A percentile compares a stretch with the other conserved stretches of the same genome.
Evolutionary conservation across 2,888 invertebrate genomes (phyloP).

Genomic region (Junonia oenone): DNA sequence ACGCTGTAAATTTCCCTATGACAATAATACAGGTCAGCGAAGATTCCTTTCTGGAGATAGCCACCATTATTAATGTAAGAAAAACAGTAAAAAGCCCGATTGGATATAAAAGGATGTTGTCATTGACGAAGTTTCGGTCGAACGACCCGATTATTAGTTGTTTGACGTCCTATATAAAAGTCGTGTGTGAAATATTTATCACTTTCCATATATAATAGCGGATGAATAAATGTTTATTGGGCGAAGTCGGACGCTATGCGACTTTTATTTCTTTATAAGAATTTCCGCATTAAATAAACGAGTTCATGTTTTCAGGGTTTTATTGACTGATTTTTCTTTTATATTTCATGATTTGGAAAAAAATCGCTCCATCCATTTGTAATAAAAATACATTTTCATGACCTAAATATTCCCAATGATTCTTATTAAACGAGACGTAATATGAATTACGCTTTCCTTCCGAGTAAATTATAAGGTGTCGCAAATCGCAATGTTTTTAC

Average conservation of each 20-base stretch:
- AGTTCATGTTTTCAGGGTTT: not conserved
- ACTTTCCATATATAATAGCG: conserved; percentile 16
- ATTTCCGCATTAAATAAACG: not conserved
- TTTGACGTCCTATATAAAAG: conserved; percentile 31
- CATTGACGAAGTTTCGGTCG: conserved; percentile 49
- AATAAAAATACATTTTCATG: not conserved
- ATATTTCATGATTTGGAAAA: not conserved
- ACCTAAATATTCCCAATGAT: not conserved
- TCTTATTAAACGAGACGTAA: not conserved
- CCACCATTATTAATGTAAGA: conserved; percentile 71
- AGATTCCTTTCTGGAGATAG: conserved; percentile 71
- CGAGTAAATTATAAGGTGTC: not conserved
- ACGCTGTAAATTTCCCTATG: conserved; percentile 76
- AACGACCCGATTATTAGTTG: conserved; percentile 34
- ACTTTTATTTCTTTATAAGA: conserved; percentile 5
- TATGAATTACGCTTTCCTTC: not conserved
- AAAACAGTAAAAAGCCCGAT: conserved; percentile 72
- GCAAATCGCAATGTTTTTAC: conserved; percentile 1
- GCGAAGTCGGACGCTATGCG: conserved; percentile 1
- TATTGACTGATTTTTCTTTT: not conserved
- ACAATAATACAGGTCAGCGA: conserved; percentile 80
- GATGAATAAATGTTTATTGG: conserved; percentile 16
- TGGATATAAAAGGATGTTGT: conserved; percentile 59
- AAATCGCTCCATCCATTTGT: not conserved
- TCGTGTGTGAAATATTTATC: conserved; percentile 25